Evolutionary conservation across 1,140 invertebrate genomes (phyloP), one percentile per base, ranked within the genome.

Genomic region (Lepidostoma basale): DNA sequence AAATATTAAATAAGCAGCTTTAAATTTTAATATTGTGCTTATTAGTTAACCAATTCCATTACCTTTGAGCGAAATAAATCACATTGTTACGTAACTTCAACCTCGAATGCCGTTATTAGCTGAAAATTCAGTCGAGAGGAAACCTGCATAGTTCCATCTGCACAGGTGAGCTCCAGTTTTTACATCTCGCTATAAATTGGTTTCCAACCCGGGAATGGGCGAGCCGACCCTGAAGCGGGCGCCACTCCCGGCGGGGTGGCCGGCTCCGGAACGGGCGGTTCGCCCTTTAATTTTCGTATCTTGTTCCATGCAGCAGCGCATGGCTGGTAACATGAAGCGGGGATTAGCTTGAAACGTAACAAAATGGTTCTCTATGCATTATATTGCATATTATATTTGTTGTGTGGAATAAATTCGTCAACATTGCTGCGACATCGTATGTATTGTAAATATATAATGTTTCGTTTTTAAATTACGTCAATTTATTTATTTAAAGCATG

Each of bases 241-340:
- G 22, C 16, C 20, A 56, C 52, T 20, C 30, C 52, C 16, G 25
- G 22, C 52, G n/a, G 44, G 14, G 52, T 14, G 25, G 25, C n/a
- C n/a, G n/a, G n/a, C n/a, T n/a, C n/a, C n/a, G n/a, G n/a, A n/a
- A n/a, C n/a, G n/a, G 23, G 14, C 9, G 52, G n/a, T 56, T 56
- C 20, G 52, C 52, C 26, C 52, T 56, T 56, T 56, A 56, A 56
- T 56, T 56, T 56, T 56, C 10, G 25, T 14, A 14, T 30, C 25
- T 30, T 30, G 52, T 56, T 47, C 44, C 44, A 22, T 22, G 44
- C 10, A 47, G 10, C 23, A 14, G 52, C 30, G 52, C 52, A 56
- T 56, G 52, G 23, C 26, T 16, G 52, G 52, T 14, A 56, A 56
- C 52, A 16, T 20, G 26, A 30, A 36, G 25, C 25, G 26, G 5